A percentile compares a stretch with the other conserved stretches of the same genome.
Conservation (phyloP, 2,888 invertebrate species). For the Drosophila affinis region DNA sequence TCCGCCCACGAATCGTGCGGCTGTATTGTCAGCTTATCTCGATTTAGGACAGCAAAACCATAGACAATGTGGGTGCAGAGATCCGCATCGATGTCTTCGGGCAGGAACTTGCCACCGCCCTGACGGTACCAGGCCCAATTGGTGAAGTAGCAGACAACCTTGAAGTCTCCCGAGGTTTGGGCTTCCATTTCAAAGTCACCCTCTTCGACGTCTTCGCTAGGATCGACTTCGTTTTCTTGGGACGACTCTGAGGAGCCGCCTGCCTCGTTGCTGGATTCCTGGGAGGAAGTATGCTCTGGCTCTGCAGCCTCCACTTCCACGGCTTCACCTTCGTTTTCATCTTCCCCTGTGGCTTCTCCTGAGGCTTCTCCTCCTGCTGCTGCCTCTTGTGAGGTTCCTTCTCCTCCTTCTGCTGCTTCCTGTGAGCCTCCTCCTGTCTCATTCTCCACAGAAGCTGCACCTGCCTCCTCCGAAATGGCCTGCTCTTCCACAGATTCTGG, state of each 20-base stretch:
- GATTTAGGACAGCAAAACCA: constrained; percentile 94
- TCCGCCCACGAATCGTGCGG: constrained; percentile 95
- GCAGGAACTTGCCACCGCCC: constrained; percentile 91
- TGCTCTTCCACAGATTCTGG: constrained; percentile 69
- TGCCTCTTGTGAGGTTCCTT: constrained; percentile 14
- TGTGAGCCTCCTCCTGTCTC: constrained; percentile 49
- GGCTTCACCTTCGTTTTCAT: constrained; percentile 22
- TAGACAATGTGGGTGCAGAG: constrained; percentile 96
- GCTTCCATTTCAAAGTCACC: constrained; percentile 57
- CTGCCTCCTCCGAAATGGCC: constrained; percentile 57
- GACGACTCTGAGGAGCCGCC: constrained; percentile 28
- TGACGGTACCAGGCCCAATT: constrained; percentile 98
- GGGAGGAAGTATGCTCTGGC: constrained; percentile 22
- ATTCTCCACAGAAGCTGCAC: constrained; percentile 62
- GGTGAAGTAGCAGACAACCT: constrained; percentile 95
- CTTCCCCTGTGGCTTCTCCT: constrained; percentile 20
- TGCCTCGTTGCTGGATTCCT: constrained; percentile 33
- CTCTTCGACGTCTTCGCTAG: constrained; percentile 76
- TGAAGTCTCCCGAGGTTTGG: constrained; percentile 84
- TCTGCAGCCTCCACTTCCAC: constrained; percentile 29
- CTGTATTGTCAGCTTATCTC: constrained; percentile 89
- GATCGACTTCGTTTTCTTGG: constrained; percentile 64
- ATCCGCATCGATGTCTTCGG: constrained; percentile 92
- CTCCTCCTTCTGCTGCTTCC: constrained; percentile 8
- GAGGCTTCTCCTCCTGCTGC: constrained; percentile 30